These are phyloP conservation scores for Sakesphorus luctuosus DNA, from an alignment of 2,113 vertebrate genomes.

Conservation along the genomic window DNA sequence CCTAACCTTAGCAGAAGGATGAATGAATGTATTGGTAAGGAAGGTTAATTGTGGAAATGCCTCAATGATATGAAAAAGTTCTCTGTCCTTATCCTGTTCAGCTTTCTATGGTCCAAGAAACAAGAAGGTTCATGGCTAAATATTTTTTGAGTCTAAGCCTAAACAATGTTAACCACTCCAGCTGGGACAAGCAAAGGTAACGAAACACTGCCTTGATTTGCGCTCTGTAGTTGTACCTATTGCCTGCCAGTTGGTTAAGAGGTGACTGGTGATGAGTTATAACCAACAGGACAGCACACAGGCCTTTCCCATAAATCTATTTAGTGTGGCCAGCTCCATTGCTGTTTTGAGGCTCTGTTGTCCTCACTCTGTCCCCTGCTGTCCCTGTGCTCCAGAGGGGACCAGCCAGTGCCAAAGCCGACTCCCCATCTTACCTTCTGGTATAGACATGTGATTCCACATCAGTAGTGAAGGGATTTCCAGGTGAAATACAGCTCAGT, in stretches of 20 bases:
- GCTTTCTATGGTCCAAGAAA: not conserved
- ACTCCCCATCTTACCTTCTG: not conserved
- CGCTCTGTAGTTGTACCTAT: not conserved
- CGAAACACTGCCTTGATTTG: not conserved
- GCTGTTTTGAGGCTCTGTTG: not conserved
- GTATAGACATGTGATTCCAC: rapidly evolving
- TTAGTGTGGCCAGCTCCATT: not conserved
- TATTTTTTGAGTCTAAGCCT: not conserved
- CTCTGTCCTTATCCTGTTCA: not conserved
- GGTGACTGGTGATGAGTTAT: not conserved
- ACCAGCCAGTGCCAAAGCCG: not conserved
- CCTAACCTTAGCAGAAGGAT: not conserved
- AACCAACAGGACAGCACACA: not conserved
- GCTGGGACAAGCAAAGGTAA: not conserved
- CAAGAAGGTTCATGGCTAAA: not conserved
- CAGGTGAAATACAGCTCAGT: not conserved
- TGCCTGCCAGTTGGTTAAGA: rapidly evolving
- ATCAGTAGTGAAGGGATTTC: not conserved
- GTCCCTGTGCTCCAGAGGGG: rapidly evolving
- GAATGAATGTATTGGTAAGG: not conserved
- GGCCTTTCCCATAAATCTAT: not conserved
- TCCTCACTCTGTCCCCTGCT: not conserved
- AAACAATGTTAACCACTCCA: not conserved
- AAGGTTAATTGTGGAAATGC: not conserved
- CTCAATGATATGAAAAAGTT: not conserved